Evolutionary conservation across 2,888 invertebrate species (phyloP), one percentile per base, ranked within the genome.

Genomic region (Bhutanitis thaidina): DNA sequence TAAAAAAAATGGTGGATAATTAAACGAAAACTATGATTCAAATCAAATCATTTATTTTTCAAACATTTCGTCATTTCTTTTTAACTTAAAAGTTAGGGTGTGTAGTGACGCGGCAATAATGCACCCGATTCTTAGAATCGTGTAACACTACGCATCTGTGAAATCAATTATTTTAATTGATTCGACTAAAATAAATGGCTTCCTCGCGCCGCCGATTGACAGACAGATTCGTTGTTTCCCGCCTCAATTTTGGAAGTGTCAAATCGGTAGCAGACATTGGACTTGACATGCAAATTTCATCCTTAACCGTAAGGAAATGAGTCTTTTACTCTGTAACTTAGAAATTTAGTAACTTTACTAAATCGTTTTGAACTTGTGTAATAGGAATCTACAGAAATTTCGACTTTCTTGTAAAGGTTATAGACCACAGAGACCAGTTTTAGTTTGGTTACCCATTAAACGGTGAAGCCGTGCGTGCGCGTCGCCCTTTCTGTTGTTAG

Each of bases 91-190:
- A 20, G 20, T 20, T 20, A 20, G 20, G 20, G 20, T 20, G 20
- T n/a, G 16, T 12, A 49, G 44, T 68, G 77, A 74, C 61, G 59
- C 63, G 56, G 57, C 62, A 43, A 35, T 39, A 16, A 34, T 12
- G 29, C 13, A 13, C 38, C 43, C 39, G 41, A 52, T 66, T 65
- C 65, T 56, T 49, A 63, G 64, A 67, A 65, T 58, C 57, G 51
- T 58, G 51, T 49, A 49, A 56, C 49, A 43, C 54, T 52, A 56
- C 60, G 65, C 76, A 74, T 80, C 82, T 83, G 85, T 81, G 69
- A 75, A 80, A 82, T 84, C 87, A 85, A 86, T 87, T 87, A 83
- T 75, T 77, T 76, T 84, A 86, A 88, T 87, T 82, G 85, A 82
- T 78, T 75, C 76, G 70, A 83, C 79, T 78, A 82, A 84, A 86